Percentiles rank a stretch among this genome's conserved stretches.
These are phyloP conservation scores for Hormiphora californensis DNA, from an alignment of 37 sponge, comb jelly and placozoan species.

Conservation along the genomic window DNA sequence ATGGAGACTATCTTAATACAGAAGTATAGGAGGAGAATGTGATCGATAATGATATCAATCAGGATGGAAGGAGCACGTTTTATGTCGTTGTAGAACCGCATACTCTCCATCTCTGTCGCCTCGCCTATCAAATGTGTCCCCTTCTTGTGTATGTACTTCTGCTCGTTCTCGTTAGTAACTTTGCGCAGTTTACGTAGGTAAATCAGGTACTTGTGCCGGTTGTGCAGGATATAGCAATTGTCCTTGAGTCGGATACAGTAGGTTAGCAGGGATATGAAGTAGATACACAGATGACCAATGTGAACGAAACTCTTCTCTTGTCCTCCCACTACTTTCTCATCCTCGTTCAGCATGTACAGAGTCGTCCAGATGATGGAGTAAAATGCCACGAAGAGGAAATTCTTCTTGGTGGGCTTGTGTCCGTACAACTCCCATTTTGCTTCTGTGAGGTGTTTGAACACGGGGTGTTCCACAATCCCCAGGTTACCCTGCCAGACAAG, in stretches of 20 bases:
- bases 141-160: neutral
- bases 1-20: neutral
- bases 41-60: neutral
- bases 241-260: neutral
- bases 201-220: neutral
- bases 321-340: neutral
- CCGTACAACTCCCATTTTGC: constrained; percentile 1
- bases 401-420: constrained; percentile 15
- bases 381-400: neutral
- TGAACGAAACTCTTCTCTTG: neutral
- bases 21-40: neutral
- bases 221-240: neutral
- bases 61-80: neutral
- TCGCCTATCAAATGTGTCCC: neutral
- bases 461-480: constrained; percentile 24
- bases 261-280: neutral
- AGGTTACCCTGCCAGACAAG: constrained; percentile 26
- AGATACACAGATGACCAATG: neutral
- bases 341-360: constrained; percentile 15
- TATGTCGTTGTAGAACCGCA: neutral
- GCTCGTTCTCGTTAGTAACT: neutral
- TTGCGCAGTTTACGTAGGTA: neutral
- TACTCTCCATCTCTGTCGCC: neutral
- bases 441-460: constrained; percentile 7
- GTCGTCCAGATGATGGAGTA: neutral